Evolutionary conservation across 2,797 vertebrate genomes (phyloP), one percentile per base, ranked within the genome.

Genomic region (Galago senegalensis): DNA sequence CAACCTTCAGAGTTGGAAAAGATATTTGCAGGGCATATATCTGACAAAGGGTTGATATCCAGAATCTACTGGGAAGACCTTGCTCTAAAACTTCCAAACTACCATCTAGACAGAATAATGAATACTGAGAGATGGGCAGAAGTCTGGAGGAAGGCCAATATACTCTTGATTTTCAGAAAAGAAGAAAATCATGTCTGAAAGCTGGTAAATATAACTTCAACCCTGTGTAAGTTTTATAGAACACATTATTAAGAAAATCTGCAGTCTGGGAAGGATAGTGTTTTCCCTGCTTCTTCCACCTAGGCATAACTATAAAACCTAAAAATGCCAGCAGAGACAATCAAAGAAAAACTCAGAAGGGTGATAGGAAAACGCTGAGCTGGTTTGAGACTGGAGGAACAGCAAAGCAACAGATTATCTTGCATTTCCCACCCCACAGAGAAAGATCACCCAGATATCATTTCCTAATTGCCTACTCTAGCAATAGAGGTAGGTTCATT

Each of bases 71-170:
- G 25, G 83, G 90, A 96, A 97, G 77, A 95, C 49, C n/a, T 37
- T 94, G 89, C 53, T 65, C 79, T 94, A 95, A 95, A 49, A 91
- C 87, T 95, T 96, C 87, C 70, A 94, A 96, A 96, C 31, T 91
- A 76, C 56, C 93, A 46, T 96, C 93, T 95, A 94, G 76, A 89
- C 65, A 97, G 80, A 94, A 94, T 65, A 95, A 34, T 93, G 94
- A 95, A 86, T 92, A 92, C 92, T 91, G 70, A 96, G n/a, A 91
- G 7, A 93, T 6, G 82, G 34, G 27, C 53, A 91, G 34, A 91
- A 86, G 37, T 86, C 76, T 96, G 31, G 46, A 95, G 18, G 93
- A 29, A 96, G 18, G 53, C 31, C 93, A 77, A 91, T 46, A 37
- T 29, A 86, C 21, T 95, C 46, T 29, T 89, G 69, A 76, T 89